Conservation (phyloP, 23 tunicate genomes). For the Ascidia mentula region DNA sequence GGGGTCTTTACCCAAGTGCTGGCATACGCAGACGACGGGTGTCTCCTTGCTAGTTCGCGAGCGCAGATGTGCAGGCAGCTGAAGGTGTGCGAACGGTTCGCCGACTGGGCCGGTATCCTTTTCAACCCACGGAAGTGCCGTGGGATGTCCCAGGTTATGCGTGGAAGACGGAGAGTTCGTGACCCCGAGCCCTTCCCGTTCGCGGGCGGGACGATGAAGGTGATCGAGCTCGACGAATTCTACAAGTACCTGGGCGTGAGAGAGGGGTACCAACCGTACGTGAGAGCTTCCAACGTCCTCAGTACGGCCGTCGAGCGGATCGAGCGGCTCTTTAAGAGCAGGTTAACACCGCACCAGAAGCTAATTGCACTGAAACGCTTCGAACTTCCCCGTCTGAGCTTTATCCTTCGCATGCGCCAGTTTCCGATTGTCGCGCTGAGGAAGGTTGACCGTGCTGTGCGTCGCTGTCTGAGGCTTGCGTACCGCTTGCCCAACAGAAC, state of each 20-base stretch:
- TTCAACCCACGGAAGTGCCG: not conserved
- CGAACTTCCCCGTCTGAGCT: not conserved
- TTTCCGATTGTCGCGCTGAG: not conserved
- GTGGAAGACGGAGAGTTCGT: not conserved
- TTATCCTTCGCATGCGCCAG: not conserved
- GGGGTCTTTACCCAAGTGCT: not conserved
- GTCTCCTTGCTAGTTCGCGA: not conserved
- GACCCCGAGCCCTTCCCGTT: no score
- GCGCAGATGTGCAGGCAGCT: conserved; percentile 11
- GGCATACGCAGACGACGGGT: conserved; percentile 23
- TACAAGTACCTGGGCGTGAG: conserved; percentile 23
- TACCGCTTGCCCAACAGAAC: not conserved
- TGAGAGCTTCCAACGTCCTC: not conserved
- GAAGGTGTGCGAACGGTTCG: not conserved
- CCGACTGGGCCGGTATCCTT: not conserved
- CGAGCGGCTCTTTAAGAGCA: conserved; percentile 9
- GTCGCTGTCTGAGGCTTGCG: not conserved
- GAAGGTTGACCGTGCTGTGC: conserved; percentile 8
- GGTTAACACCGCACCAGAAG: no score
- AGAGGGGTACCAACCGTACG: not conserved
- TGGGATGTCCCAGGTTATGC: not conserved
- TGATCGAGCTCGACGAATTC: not conserved
- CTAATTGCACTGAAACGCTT: conserved; percentile 8
- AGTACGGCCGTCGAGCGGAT: not conserved
- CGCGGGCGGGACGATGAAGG: no score